Evolutionary conservation across 2,888 invertebrate genomes (phyloP).

Genomic region (Branchellion lobata): DNA sequence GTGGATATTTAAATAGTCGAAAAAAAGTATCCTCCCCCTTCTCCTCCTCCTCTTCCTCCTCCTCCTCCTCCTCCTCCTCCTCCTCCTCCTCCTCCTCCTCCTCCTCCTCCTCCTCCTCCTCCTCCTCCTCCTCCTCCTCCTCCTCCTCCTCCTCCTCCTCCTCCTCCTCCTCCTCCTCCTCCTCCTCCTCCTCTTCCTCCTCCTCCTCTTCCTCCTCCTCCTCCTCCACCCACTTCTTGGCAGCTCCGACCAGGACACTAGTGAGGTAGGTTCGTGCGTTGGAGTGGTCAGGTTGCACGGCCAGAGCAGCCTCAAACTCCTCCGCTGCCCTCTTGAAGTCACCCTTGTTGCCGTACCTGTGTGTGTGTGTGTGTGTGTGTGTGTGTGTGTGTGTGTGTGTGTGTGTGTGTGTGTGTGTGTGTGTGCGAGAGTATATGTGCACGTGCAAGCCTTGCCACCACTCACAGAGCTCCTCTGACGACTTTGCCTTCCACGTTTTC

Average conservation of each 20-base stretch:
- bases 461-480: constrained; percentile 73
- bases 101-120: constrained; percentile 50
- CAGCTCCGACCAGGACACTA: constrained; percentile 84
- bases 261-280: constrained; percentile 92
- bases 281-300: constrained; percentile 81
- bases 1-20: no score
- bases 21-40: neutral
- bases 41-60: constrained; percentile 25
- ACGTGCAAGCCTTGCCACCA: no score
- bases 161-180: neutral
- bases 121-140: constrained; percentile 18
- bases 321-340: constrained; percentile 88
- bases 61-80: constrained; percentile 2
- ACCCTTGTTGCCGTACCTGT: constrained; percentile 81
- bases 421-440: no score
- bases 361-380: constrained; percentile 58
- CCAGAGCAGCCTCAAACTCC: constrained; percentile 87
- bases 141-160: constrained; percentile 13
- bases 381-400: constrained; percentile 59
- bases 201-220: constrained; percentile 39
- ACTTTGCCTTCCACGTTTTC: constrained; percentile 85
- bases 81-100: constrained; percentile 32
- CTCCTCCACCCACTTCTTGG: constrained; percentile 66
- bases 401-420: constrained; percentile 63
- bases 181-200: constrained; percentile 49